phyloP scores from a whole-genome alignment of 1,140 invertebrate genomes.

The Ceratitis capitata region DNA sequence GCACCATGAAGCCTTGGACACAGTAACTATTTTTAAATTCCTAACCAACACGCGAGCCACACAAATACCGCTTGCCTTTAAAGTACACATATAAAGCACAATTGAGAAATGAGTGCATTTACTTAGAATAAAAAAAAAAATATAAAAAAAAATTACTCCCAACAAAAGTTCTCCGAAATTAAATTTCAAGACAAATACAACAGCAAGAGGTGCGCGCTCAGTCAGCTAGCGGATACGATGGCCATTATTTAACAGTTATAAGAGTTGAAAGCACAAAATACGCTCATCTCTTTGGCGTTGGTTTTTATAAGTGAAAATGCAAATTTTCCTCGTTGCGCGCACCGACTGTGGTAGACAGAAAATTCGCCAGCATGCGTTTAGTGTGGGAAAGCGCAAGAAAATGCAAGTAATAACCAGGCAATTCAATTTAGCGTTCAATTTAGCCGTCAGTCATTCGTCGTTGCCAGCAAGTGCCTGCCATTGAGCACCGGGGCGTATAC shows the following conservation, averaged over 20 bases:
- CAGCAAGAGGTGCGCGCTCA: neutral
- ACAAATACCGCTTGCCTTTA: neutral
- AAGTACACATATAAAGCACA: too few species aligned
- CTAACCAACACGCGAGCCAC: neutral
- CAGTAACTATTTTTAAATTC: neutral
- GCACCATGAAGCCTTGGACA: too few species aligned
- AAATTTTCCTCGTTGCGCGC: neutral
- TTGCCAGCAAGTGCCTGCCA: neutral
- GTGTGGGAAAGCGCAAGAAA: neutral
- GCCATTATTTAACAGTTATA: constrained; percentile 8
- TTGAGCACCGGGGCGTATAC: neutral
- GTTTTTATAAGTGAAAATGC: neutral
- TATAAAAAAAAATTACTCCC: neutral
- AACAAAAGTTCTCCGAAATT: neutral
- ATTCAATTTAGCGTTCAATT: constrained; percentile 26
- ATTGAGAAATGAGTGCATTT: too few species aligned
- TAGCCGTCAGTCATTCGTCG: too few species aligned
- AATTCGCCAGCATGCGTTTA: neutral
- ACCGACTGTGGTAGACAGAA: neutral
- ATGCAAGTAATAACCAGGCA: neutral
- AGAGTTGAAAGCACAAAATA: neutral
- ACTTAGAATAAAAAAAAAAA: neutral
- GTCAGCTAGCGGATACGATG: neutral
- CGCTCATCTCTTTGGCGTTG: neutral
- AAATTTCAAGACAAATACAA: neutral